These are phyloP conservation scores for Tenebrio molitor DNA, from an alignment of 1,140 invertebrate genomes.

Conservation along the genomic window DNA sequence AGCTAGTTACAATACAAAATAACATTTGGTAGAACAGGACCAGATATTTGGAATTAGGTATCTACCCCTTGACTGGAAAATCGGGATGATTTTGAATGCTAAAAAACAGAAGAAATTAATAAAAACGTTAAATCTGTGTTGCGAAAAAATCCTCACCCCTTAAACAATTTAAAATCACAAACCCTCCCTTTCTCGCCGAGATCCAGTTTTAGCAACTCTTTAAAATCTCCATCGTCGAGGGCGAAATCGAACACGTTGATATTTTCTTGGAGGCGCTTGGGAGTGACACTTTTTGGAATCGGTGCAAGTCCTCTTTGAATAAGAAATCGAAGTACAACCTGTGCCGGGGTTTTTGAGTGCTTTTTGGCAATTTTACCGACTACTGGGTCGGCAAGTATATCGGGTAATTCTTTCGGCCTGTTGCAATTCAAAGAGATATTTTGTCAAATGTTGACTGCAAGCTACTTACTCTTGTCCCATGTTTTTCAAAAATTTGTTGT, in stretches of 20 bases:
- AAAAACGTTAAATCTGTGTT: background rate
- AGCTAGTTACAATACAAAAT: no score
- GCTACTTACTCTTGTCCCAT: constrained; percentile 61
- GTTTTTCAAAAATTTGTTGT: constrained; percentile 67
- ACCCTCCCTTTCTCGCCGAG: constrained; percentile 4
- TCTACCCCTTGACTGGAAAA: background rate
- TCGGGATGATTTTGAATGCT: constrained; percentile 9
- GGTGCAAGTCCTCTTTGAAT: constrained; percentile 72
- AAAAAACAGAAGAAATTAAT: background rate
- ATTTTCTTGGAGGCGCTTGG: constrained; percentile 72
- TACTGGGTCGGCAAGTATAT: constrained; percentile 75
- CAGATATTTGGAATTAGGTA: background rate
- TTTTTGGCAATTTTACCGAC: constrained; percentile 76
- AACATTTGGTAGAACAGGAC: no score
- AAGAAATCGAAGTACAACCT: constrained; percentile 73
- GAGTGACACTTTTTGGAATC: constrained; percentile 76
- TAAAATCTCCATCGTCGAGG: constrained; percentile 64
- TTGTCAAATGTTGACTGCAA: no score
- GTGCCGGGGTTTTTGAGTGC: constrained; percentile 72
- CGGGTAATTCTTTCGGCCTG: constrained; percentile 68
- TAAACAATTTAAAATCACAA: constrained; percentile 45
- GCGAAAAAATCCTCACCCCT: no score
- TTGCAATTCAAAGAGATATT: constrained; percentile 66
- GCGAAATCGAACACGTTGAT: constrained; percentile 68
- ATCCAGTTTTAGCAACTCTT: constrained; percentile 59